Base-by-base conservation (phyloP, 2,797 vertebrate genomes). In the Lepilemur ruficaudatus region DNA sequence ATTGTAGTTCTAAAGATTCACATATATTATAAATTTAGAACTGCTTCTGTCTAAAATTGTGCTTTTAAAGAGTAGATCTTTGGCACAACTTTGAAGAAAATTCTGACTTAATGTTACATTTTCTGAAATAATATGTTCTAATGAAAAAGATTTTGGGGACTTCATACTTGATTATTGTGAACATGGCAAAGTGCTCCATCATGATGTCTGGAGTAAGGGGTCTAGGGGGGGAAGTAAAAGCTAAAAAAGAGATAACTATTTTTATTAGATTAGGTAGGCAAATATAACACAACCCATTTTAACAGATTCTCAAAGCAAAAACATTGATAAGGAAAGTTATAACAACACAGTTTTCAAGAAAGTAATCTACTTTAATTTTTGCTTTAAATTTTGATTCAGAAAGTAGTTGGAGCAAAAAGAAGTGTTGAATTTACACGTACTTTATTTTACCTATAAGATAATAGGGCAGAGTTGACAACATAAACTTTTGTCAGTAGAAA, bases 361-460 rank as follows among this genome's bases (percentile, higher is more conserved):
- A 17, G 3, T 67, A 93, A 65, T 80, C 11, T 72, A 22, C 55
- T 81, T 35, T 65, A 63, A 63, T 85, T 80, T 72, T 20, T 95
- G 43, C 67, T 79, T 81, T 91, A 91, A 65, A 35, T 89, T 88
- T 95, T 57, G 6, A 89, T 75, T 93, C n/a, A 72, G 69, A 78
- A 94, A n/a, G 52, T 83, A 61, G 59, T 43, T 88, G 73, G 93
- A 2, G 6, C 52, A n/a, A 85, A 67, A 59, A 63, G 55, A 63
- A 83, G 50, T 43, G 2, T 50, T 72, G 0, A 10, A 55, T 90
- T 8, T 83, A n/a, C 12, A 67, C 8, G 9, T 48, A 32, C 18
- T 81, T 90, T 89, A 30, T 76, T 78, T 78, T 78, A 30, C 32
- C 3, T 87, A 4, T 65, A 85, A 86, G 10, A 80, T 25, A 73